These are phyloP conservation scores for Acanthornis magna DNA, from an alignment of 2,797 vertebrate species.

Conservation along the genomic window DNA sequence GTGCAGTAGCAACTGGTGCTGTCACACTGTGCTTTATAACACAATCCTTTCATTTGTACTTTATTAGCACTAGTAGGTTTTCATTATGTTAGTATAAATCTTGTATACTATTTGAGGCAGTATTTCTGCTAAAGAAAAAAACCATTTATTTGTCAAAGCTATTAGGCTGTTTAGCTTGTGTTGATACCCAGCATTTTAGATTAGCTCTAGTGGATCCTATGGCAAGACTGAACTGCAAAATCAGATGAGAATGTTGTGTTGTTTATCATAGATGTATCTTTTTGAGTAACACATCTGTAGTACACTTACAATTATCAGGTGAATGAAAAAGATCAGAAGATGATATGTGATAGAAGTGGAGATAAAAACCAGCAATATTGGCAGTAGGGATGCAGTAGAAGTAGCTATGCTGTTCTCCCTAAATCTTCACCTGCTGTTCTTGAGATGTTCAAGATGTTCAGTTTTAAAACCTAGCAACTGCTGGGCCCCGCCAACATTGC, in stretches of 20 bases:
- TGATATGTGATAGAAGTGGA: background rate
- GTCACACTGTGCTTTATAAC: background rate
- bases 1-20: background rate
- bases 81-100: background rate
- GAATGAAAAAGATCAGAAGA: background rate
- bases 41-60: background rate
- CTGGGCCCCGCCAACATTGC: background rate
- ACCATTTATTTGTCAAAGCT: background rate
- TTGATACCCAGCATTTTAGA: background rate
- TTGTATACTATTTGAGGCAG: background rate
- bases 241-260: background rate
- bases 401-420: background rate
- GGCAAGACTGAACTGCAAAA: background rate
- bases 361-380: background rate
- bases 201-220: background rate
- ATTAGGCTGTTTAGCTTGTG: background rate
- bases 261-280: background rate
- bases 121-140: background rate
- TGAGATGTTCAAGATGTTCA: background rate
- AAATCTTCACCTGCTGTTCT: background rate
- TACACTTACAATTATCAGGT: background rate
- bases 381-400: background rate
- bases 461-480: background rate
- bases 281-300: background rate
- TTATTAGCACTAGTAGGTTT: background rate